Evolutionary conservation across 2,797 vertebrate genomes (phyloP), one percentile per base, ranked within the genome.

Genomic region (Bovichtus variegatus): DNA sequence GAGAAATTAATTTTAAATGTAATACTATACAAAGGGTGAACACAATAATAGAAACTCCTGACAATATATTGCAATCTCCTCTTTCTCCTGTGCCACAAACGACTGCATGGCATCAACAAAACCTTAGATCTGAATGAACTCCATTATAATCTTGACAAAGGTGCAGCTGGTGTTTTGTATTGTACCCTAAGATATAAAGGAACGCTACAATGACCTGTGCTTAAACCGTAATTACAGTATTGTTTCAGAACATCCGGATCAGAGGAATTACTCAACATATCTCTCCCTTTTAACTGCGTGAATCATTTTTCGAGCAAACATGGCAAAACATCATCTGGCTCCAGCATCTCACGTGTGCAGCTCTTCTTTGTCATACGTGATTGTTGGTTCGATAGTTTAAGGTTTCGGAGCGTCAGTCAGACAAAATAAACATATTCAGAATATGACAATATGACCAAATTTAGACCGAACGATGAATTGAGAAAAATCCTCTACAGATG

Each of bases 141-240:
- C 12, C 2, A 43, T 62, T 36, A 43, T 31, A 13, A 64, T 5
- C 23, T 49, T 57, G 36, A 46, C 5, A 23, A 55, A 18, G 21
- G 13, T 25, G 19, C 19, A 47, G 58, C n/a, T 63, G 11, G 36
- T 69, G 13, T 36, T 23, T 43, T 44, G 36, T 34, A 36, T 72
- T 65, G 21, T 1, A 38, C 19, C 31, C 9, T 16, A 81, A 44
- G 19, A 68, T 62, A 23, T 9, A 16, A 60, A 57, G 16, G 18
- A 50, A 10, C 53, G 11, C 50, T 36, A 18, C 34, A 25, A 7
- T 46, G 15, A 59, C 38, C 49, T 49, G 21, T 4, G 11, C 6
- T 41, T 29, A 40, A 62, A 38, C 18, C 2, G 2, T 47, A 25
- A 9, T 43, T 49, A 55, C 50, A 76, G 81, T 63, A 59, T 80